phyloP scores from a whole-genome alignment of 2,888 invertebrate species.

The Drosophila quasianomalipes region DNA sequence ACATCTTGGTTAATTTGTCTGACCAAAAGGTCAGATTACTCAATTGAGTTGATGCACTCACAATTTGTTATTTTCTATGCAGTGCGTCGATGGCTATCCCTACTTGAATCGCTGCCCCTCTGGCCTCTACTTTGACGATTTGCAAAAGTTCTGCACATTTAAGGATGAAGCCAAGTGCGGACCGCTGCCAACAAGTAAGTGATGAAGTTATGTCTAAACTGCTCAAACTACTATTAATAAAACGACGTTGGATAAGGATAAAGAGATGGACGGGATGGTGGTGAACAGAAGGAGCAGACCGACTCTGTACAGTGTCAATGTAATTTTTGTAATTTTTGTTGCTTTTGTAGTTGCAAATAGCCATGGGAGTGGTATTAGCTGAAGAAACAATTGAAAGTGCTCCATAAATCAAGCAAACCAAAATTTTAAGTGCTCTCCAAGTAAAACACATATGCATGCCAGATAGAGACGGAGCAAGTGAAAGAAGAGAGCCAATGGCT shows the following conservation, averaged over 20 bases:
- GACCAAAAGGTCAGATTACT: conserved; percentile 6
- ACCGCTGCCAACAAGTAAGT: conserved; percentile 94
- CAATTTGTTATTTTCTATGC: conserved; percentile 42
- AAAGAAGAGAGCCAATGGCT: conserved; percentile 6
- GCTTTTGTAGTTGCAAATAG: conserved; percentile 49
- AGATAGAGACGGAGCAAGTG: conserved; percentile 20
- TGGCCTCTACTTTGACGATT: conserved; percentile 95
- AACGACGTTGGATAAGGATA: conserved; percentile 13
- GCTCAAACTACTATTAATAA: conserved; percentile 50
- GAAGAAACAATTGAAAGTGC: conserved; percentile 75
- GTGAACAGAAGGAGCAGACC: neutral
- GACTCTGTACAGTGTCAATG: conserved; percentile 37
- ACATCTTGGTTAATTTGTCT: conserved; percentile 8
- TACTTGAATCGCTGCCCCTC: conserved; percentile 96
- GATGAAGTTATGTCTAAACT: conserved; percentile 56
- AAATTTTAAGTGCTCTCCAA: conserved; percentile 78
- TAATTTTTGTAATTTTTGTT: conserved; percentile 31
- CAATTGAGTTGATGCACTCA: neutral
- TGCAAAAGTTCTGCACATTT: conserved; percentile 95
- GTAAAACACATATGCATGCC: conserved; percentile 52
- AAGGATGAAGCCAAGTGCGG: conserved; percentile 96
- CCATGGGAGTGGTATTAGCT: conserved; percentile 44
- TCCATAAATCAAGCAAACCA: conserved; percentile 69
- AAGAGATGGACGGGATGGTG: neutral
- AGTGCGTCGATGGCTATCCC: conserved; percentile 96